Percentiles rank a stretch among this genome's conserved stretches.
phyloP scores from a whole-genome alignment of 2,113 vertebrate species.

The Atractosteus spatula region DNA sequence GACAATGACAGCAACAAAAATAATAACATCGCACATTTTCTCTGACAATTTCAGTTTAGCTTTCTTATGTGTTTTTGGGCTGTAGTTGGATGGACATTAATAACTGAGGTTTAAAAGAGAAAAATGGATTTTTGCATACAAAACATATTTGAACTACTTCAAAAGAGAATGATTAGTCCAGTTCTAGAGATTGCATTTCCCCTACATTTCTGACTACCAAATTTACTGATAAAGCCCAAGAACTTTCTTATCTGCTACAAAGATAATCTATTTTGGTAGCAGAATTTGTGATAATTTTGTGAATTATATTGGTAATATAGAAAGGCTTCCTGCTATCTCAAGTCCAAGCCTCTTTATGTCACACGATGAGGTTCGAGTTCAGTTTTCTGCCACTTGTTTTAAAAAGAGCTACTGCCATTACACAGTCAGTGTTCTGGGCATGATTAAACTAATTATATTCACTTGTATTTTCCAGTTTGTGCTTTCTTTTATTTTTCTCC shows the following conservation, averaged over 20 bases:
- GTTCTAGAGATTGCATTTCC: constrained; percentile 30
- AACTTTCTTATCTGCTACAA: constrained; percentile 23
- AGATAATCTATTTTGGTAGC: not conserved
- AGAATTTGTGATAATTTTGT: too few relatives aligned
- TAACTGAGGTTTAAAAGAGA: not conserved
- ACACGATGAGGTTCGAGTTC: not conserved
- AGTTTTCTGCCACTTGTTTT: constrained; percentile 9
- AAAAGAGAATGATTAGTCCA: constrained; percentile 37
- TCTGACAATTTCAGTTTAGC: too few relatives aligned
- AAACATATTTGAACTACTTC: constrained; percentile 21
- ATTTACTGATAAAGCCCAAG: not conserved
- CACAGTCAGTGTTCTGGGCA: not conserved
- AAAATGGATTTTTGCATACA: constrained; percentile 1
- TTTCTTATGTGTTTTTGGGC: too few relatives aligned
- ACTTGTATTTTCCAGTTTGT: not conserved
- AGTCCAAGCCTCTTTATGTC: too few relatives aligned
- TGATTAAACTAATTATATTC: not conserved
- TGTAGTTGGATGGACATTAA: too few relatives aligned
- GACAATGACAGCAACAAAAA: too few relatives aligned
- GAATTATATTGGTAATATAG: too few relatives aligned
- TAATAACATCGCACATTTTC: too few relatives aligned
- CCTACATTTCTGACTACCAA: constrained; percentile 22
- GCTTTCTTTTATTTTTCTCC: not conserved
- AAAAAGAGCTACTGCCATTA: constrained; percentile 20
- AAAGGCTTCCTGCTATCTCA: too few relatives aligned